Evolutionary conservation across 2,888 invertebrate species (phyloP), one percentile per base, ranked within the genome.

Genomic region (Drosophila gaucha): DNA sequence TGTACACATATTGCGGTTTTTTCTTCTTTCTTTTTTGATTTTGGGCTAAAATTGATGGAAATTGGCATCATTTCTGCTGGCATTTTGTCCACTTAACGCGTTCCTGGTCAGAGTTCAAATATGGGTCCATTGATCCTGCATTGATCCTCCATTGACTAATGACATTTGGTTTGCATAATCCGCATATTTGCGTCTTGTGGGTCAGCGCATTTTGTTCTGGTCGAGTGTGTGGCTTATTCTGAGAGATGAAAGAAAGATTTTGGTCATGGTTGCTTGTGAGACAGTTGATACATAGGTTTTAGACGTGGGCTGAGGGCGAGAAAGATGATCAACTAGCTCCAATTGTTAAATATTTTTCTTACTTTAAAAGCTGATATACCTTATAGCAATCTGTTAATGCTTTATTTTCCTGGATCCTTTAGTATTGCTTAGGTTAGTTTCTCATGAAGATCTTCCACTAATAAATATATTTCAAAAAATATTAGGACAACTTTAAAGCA

Each of bases 71-170:
- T 80, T 80, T 80, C 66, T 78, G 64, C 79, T 64, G 68, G 80
- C 73, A 74, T 85, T 80, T 71, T 69, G 65, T 75, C 64, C 59
- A 72, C 63, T 78, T 78, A 74, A 71, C 74, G 47, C 59, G 24
- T 41, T 52, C 60, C 51, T 69, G 85, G 85, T 84, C 87, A 84
- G 85, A 84, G 84, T 84, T 84, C 84, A 84, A 84, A 79, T 84
- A 71, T 86, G 82, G 82, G 86, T 69, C 24, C 54, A 74, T 71
- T 74, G 62, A 74, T 52, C 62, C 24, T 50, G 6, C 46, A 72
- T 62, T 72, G 62, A 75, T 60, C 57, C 20, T 35, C 41, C 57
- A 78, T 80, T 74, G 73, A 75, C 78, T 80, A 70, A 76, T 80
- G 67, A 83, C 72, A 82, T 60, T 66, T 63, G 76, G 67, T 83